Evolutionary conservation across 1,140 invertebrate genomes (phyloP), one percentile per base, ranked within the genome.

Genomic region (Callitettix versicolor): DNA sequence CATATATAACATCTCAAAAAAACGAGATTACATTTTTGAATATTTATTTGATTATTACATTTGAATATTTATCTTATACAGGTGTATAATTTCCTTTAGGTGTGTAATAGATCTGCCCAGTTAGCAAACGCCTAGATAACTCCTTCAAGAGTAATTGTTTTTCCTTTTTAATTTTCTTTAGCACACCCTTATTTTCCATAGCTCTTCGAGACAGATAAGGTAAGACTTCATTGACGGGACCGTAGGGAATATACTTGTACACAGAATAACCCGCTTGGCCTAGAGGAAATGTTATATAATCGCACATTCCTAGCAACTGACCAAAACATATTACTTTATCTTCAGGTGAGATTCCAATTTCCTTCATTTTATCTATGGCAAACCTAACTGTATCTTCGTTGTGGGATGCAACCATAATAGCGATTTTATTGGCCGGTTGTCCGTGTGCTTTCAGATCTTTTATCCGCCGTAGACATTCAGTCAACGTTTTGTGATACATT

Each of bases 241-340:
- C 96, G 67, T 98, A 99, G 0, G 96, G 95, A 54, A 98, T 89
- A 72, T 98, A 98, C 70, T 99, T 99, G 76, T 97, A 99, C 0
- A 95, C 95, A 0, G 93, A 95, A 70, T 97, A 98, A 49, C 95
- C 95, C 36, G 92, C 86, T 78, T 98, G 93, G 63, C 94, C 95
- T 58, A 97, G 75, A 26, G 90, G 89, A 75, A 95, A 95, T 56
- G 90, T 94, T 67, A 97, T 82, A 66, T 97, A 93, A 73, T 98
- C 95, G 72, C 94, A 96, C 95, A 98, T 98, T 68, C 92, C 95
- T 48, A 93, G 78, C 55, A 98, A 77, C 72, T 98, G 95, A 7
- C 92, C 95, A 72, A 98, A 98, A 71, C 92, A 96, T 56, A 98
- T 91, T 4, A 94, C 84, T 53, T 17, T 60, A 60, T 17, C 56